Conservation (phyloP, 2,797 vertebrate species). For the Sebastes elongatus region DNA sequence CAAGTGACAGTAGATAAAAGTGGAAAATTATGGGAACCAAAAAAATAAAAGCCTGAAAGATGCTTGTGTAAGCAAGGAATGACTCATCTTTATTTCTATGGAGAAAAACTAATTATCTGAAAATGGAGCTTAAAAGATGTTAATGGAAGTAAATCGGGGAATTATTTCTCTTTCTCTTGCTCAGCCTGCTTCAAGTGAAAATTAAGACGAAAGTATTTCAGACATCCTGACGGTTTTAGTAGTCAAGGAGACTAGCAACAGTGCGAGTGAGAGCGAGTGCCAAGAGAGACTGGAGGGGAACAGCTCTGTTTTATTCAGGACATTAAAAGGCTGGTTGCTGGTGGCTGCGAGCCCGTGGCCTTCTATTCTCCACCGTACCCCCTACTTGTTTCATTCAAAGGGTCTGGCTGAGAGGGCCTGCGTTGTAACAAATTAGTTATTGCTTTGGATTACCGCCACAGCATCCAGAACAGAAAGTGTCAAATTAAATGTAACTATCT, state of each 20-base stretch:
- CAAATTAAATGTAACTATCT: not conserved
- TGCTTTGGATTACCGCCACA: not conserved
- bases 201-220: not conserved
- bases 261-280: conserved; percentile 30
- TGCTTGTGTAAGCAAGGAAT: not conserved
- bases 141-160: not conserved
- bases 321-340: conserved; percentile 11
- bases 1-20: not conserved
- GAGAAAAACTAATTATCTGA: not conserved
- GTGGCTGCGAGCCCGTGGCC: conserved; percentile 25
- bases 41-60: not conserved
- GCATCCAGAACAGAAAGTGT: not conserved
- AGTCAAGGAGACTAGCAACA: conserved; percentile 35
- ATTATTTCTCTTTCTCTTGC: conserved; percentile 20
- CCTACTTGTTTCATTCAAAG: conserved; percentile 8
- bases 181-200: conserved; percentile 12
- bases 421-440: conserved; percentile 2
- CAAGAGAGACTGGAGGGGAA: conserved; percentile 33
- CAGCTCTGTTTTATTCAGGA: conserved; percentile 41
- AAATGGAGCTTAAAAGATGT: not conserved
- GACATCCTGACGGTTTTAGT: conserved; percentile 37
- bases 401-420: not conserved
- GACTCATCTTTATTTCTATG: not conserved
- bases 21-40: not conserved
- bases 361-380: conserved; percentile 14